These are phyloP conservation scores for Acrobasis consociella DNA, from an alignment of 2,888 invertebrate genomes.

Conservation along the genomic window DNA sequence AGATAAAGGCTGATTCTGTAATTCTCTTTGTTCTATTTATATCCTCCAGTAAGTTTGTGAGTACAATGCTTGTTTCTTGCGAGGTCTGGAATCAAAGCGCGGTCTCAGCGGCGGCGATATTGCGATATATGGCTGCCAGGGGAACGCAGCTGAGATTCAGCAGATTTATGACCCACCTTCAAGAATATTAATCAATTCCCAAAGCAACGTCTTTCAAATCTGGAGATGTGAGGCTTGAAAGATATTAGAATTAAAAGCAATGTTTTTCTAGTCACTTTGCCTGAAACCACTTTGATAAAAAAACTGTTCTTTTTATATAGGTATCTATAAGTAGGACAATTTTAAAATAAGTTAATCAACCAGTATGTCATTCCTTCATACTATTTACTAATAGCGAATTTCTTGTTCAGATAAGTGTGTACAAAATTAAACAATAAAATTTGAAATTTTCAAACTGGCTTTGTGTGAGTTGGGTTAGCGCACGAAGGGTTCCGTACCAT, in stretches of 20 bases:
- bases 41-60: neutral
- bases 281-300: no score
- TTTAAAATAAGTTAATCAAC: no score
- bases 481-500: no score
- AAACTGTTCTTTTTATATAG: no score
- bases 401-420: no score
- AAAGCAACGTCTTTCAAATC: conserved; percentile 17
- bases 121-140: conserved; percentile 75
- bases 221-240: neutral
- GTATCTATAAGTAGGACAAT: no score
- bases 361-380: no score
- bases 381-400: no score
- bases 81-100: conserved; percentile 38
- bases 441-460: no score
- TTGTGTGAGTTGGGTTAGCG: no score
- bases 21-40: neutral
- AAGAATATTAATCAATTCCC: conserved; percentile 67
- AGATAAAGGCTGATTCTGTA: no score
- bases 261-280: neutral
- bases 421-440: no score
- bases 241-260: neutral
- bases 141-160: conserved; percentile 75
- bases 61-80: conserved; percentile 6
- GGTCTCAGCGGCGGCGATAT: conserved; percentile 61
- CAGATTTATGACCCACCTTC: conserved; percentile 70